Percentiles rank a stretch among this genome's conserved stretches.
These are phyloP conservation scores for Rhagoletis zephyria DNA, from an alignment of 1,140 invertebrate genomes.

Conservation along the genomic window DNA sequence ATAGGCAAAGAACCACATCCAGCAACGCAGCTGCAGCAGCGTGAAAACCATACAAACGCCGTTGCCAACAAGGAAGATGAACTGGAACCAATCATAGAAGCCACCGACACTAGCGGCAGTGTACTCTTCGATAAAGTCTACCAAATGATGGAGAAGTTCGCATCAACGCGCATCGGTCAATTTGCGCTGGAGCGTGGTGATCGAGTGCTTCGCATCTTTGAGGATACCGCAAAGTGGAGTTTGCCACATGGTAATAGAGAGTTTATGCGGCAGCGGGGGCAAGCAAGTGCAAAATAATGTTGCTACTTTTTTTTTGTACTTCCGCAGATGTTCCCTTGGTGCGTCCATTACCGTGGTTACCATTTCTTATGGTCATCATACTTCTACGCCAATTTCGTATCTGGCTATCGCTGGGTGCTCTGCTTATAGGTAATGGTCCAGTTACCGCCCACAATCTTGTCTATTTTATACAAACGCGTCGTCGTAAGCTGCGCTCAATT, in stretches of 20 bases:
- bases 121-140: conserved; percentile 63
- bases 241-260: conserved; percentile 63
- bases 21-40: conserved; percentile 58
- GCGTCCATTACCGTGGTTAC: conserved; percentile 67
- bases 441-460: conserved; percentile 64
- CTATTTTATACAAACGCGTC: conserved; percentile 69
- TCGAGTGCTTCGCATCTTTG: conserved; percentile 63
- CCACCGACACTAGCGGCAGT: conserved; percentile 24
- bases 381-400: conserved; percentile 65
- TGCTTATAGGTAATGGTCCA: conserved; percentile 67
- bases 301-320: neutral
- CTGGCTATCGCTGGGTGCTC: conserved; percentile 65
- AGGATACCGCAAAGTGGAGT: conserved; percentile 71
- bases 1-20: conserved; percentile 24
- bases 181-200: conserved; percentile 64
- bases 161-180: conserved; percentile 65
- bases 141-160: conserved; percentile 65
- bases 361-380: conserved; percentile 66
- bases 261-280: neutral
- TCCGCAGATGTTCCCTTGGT: conserved; percentile 60
- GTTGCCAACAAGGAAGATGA: conserved; percentile 60
- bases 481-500: conserved; percentile 67
- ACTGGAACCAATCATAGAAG: conserved; percentile 63
- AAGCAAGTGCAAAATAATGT: neutral
- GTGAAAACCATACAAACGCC: conserved; percentile 52